phyloP scores from a whole-genome alignment of 2,888 invertebrate species.

The Callinectes sapidus region DNA sequence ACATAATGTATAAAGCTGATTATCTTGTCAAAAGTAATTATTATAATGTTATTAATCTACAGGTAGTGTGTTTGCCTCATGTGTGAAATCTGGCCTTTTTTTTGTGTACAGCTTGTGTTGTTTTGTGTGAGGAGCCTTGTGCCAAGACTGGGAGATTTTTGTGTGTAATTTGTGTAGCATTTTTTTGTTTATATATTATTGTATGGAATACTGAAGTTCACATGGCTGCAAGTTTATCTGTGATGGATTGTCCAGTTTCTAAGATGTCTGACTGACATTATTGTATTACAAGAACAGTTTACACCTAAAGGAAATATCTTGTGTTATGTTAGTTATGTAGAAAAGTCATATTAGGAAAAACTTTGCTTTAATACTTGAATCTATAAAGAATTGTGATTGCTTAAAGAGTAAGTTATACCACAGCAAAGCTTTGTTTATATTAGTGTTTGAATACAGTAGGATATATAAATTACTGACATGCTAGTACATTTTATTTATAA shows the following conservation, averaged over 20 bases:
- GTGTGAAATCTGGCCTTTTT: constrained; percentile 46
- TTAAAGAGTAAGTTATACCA: background rate
- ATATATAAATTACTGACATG: background rate
- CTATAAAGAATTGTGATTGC: background rate
- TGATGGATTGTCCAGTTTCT: constrained; percentile 55
- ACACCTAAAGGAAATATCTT: background rate
- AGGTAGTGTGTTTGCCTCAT: constrained; percentile 49
- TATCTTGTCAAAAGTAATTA: constrained; percentile 34
- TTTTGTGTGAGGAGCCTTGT: constrained; percentile 59
- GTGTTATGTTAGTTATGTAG: background rate
- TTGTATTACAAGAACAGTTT: constrained; percentile 13
- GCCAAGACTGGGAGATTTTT: constrained; percentile 55
- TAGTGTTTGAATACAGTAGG: background rate
- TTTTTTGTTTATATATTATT: constrained; percentile 44
- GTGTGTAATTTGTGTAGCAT: constrained; percentile 40
- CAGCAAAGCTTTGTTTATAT: background rate
- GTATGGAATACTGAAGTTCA: constrained; percentile 49
- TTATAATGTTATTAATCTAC: constrained; percentile 52
- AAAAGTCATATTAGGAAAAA: background rate
- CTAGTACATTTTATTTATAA: background rate
- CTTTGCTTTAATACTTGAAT: background rate
- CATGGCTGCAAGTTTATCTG: constrained; percentile 62
- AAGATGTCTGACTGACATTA: constrained; percentile 39
- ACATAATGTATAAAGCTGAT: constrained; percentile 25
- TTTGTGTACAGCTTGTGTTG: constrained; percentile 57